Evolutionary conservation across 1,140 invertebrate species (phyloP), one percentile per base, ranked within the genome.

Genomic region (Solenopsis invicta): DNA sequence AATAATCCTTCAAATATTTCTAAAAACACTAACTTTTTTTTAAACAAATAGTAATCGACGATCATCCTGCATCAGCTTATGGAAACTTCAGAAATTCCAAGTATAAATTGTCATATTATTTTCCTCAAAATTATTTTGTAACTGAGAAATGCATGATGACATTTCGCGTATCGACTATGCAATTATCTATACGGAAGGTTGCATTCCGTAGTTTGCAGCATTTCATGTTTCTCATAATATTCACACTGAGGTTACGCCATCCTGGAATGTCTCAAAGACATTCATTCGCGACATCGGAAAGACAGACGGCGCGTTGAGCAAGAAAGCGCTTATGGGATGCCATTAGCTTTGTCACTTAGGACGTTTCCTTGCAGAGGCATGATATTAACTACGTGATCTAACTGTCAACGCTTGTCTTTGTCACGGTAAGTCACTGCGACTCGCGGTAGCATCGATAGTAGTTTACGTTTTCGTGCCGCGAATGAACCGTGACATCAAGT

Each of bases 331-430:
- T 74, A 82, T 54, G 67, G 50, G 21, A 72, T 41, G 69, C 78
- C 21, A 82, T 82, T 82, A 82, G 80, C 66, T 29, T 18, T 59
- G 67, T 82, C 52, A 82, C 24, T 67, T 34, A 41, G 67, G 18
- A 48, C 37, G 64, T 54, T 16, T 41, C 62, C 48, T 82, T 48
- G 41, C 29, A 56, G 4, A 34, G 18, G 13, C 54, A 74, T 82
- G 45, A 72, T 82, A 82, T 82, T 82, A 82, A 74, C 67, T 82
- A 48, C 67, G 41, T 82, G 41, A 72, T 37, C 54, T 41, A 69
- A 82, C 41, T 82, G 67, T 82, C 78, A 82, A 72, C 66, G 66
- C 10, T 8, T n/a, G 64, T 56, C 12, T 50, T 54, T 48, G 37
- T 56, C 41, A 48, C 24, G 41, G 12, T 41, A 34, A 56, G 50